Conservation (phyloP, 2,113 vertebrate species). For the Gymnocephalus cernua region DNA sequence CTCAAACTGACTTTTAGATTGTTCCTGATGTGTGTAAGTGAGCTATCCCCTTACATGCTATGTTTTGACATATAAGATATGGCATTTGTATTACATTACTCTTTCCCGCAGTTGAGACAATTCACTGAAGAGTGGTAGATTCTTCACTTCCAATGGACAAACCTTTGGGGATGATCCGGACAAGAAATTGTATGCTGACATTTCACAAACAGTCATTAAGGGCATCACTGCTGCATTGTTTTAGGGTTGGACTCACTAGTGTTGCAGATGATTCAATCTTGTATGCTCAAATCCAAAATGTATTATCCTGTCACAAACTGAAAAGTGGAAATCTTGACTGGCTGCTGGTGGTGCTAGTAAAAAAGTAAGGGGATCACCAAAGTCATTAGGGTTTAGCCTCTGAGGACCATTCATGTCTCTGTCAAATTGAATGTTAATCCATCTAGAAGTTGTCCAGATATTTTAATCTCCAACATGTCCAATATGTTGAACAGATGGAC, state of each 20-base stretch:
- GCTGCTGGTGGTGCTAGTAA: not conserved
- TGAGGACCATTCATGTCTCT: constrained; percentile 11
- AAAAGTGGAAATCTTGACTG: not conserved
- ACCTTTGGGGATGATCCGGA: not conserved
- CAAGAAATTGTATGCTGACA: not conserved
- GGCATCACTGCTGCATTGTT: not conserved
- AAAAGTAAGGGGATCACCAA: constrained; percentile 2
- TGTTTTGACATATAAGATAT: not conserved
- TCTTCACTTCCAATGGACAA: not conserved
- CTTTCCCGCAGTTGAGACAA: not conserved
- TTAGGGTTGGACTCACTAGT: not conserved
- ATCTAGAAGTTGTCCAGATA: constrained; percentile 36
- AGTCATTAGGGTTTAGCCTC: constrained; percentile 5
- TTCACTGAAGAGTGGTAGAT: not conserved
- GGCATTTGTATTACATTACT: not conserved
- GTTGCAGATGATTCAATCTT: constrained; percentile 18
- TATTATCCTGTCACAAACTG: not conserved
- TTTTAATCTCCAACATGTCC: constrained; percentile 46
- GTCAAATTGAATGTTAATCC: constrained; percentile 47
- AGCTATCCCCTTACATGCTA: not conserved
- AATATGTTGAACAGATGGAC: constrained; percentile 58
- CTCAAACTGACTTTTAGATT: not conserved
- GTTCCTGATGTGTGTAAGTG: not conserved
- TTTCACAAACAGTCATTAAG: not conserved
- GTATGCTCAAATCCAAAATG: not conserved